Evolutionary conservation across 2,888 invertebrate genomes (phyloP), one percentile per base, ranked within the genome.

Genomic region (Cataglyphis cursor): DNA sequence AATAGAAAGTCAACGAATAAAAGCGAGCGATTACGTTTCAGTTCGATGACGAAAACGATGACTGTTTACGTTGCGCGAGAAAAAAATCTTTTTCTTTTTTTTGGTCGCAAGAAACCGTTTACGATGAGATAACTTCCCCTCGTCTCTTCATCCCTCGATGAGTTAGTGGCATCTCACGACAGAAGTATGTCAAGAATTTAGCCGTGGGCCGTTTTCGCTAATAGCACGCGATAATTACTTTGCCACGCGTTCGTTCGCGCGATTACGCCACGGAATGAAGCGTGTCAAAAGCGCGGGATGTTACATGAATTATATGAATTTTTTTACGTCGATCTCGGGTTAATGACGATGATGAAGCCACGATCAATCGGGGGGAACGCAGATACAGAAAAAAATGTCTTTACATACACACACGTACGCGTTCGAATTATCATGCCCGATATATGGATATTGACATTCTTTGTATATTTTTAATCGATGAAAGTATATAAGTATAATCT

Each of bases 151-250:
- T 64, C 81, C 76, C 70, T 35, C 54, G 6, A 70, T 18, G 28
- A 28, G 3, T 35, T 28, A 59, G 15, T 74, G 15, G 24, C 57
- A 21, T 61, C 41, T 83, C 82, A 68, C 35, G 70, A 73, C 65
- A 44, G 65, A 90, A 90, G 85, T 90, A 89, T 90, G 90, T 87
- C 85, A 90, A 87, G 90, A 87, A 90, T 90, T 85, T 82, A 70
- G 82, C 81, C 86, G 78, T 88, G 85, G 89, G 87, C 82, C 74
- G 84, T 90, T 90, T 90, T 92, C 90, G 61, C 87, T 89, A 88
- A 92, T 89, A 88, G 90, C 85, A 84, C 38, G 68, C 83, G 88
- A 90, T 92, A 92, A 92, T 91, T 89, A 89, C 87, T 89, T 76
- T 57, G 84, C 85, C 90, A 76, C 76, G 82, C 81, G 80, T 89